Evolutionary conservation across 2,797 vertebrate genomes (phyloP), one percentile per base, ranked within the genome.

Genomic region (Ctenosaura bakeri): DNA sequence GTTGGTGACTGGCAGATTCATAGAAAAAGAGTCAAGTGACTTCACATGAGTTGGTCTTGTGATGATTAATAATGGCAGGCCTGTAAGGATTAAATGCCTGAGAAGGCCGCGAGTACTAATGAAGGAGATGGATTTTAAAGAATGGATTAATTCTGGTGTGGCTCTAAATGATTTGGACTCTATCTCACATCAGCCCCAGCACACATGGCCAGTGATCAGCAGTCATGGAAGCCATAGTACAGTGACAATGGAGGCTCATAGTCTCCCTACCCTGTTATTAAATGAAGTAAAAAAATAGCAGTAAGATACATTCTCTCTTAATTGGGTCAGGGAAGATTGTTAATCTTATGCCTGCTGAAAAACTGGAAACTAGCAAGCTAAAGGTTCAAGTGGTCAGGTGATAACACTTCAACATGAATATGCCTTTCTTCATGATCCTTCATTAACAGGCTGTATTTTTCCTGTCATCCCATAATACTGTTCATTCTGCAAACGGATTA

Each of bases 81-180:
- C 18, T 69, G 29, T 69, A 29, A 32, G 42, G 32, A 74, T 88
- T 26, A 35, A 87, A 52, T 76, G 88, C 89, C 83, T 93, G 74
- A 64, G n/a, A n/a, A 38, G n/a, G 42, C 71, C 54, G 38, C 14
- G 32, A 66, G 14, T 2, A 54, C 46, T 62, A 80, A 78, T 42
- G 76, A 59, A 14, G 38, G 38, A 62, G 77, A 73, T n/a, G 7
- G 22, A 4, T 52, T 64, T 76, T 38, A 38, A 46, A 54, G 3
- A 87, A 24, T 42, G 22, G 85, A 77, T 59, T 77, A 59, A 86
- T 38, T 86, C 12, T 80, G 13, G 71, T 59, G 14, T 76, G 73
- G n/a, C 22, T 12, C 6, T 1, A 62, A 20, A 62, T 20, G 22
- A 62, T 35, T 86, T 56, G 50, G 54, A 86, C 35, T 76, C 73